Base-by-base conservation (phyloP, 2,888 invertebrate species). In the Mesorhabditis spiculigera region DNA sequence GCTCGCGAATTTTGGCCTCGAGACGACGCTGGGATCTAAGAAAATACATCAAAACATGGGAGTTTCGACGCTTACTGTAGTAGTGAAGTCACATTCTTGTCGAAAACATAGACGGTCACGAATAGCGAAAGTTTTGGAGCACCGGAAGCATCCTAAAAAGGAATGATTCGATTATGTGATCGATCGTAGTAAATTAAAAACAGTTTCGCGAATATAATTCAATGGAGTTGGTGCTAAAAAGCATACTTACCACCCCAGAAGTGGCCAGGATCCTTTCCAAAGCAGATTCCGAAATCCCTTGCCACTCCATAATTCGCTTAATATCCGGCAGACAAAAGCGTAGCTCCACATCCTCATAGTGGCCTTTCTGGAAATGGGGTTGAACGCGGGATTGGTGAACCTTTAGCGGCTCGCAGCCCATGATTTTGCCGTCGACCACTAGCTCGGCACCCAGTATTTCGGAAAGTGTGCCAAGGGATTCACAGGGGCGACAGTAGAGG, bases 241-340 rank as follows among this genome's bases (percentile, higher is more conserved):
- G 8, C n/a, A 10, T 13, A 50, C 28, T 0, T 50, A 75, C 74
- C 71, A 74, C 71, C 16, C 76, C 74, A 6, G 76, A 77, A 0
- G 78, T 75, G 13, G 77, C 77, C 4, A 78, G 50, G 62, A 78
- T 76, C 10, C 74, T 72, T 58, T 78, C 75, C 6, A 78, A 44
- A 0, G 78, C 77, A 13, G 74, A 72, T 62, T 78, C 77, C 4
- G 74, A 74, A 28, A 78, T 77, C 42, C 78, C 78, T 62, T 78
- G 78, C 78, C 77, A 77, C 45, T 75, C 73, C 61, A 78, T 63
- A 5, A 78, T 64, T 4, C 77, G 77, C 10, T 82, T 77, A n/a
- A 83, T 65, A 45, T 82, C 76, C 13, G 84, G 84, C 41, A 84
- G 72, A 61, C 84, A 84, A 74, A 84, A 84, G 4, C 75, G 78